Conservation (phyloP, 2,113 vertebrate species). For the Podarcis muralis region DNA sequence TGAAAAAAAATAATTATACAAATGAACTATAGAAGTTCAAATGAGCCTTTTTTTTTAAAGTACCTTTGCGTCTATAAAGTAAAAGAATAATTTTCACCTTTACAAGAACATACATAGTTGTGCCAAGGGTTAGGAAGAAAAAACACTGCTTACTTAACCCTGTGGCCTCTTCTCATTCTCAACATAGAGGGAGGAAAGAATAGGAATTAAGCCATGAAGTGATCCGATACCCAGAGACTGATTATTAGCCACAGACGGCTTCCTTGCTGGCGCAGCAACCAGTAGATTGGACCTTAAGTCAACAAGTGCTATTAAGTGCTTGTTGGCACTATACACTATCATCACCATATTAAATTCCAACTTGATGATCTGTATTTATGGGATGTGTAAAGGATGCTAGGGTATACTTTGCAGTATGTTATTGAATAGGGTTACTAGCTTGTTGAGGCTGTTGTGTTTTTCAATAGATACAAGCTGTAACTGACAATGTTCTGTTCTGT, state of each 20-base stretch:
- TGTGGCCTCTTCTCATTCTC: slow-evolving; percentile 16
- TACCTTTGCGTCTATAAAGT: neutral
- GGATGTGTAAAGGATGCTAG: neutral
- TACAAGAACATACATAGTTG: slow-evolving; percentile 9
- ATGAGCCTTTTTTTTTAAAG: neutral
- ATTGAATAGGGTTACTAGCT: neutral
- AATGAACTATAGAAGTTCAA: slow-evolving; percentile 26
- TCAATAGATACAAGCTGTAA: neutral
- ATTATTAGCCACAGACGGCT: slow-evolving; percentile 26
- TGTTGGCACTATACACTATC: neutral
- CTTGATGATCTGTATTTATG: neutral
- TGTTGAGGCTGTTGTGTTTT: neutral
- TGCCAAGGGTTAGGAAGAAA: slow-evolving; percentile 24
- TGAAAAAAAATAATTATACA: neutral
- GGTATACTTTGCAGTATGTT: neutral
- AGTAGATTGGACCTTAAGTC: slow-evolving; percentile 6
- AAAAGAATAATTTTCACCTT: slow-evolving; percentile 12
- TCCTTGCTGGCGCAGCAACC: neutral
- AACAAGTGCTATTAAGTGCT: slow-evolving; percentile 18
- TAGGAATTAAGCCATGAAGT: neutral
- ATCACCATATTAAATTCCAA: slow-evolving; percentile 1
- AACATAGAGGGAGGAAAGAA: neutral
- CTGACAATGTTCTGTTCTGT: neutral
- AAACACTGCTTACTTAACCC: slow-evolving; percentile 22
- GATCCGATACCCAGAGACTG: neutral